Base-by-base conservation (phyloP, 2,888 invertebrate genomes). In the Macaria notata region DNA sequence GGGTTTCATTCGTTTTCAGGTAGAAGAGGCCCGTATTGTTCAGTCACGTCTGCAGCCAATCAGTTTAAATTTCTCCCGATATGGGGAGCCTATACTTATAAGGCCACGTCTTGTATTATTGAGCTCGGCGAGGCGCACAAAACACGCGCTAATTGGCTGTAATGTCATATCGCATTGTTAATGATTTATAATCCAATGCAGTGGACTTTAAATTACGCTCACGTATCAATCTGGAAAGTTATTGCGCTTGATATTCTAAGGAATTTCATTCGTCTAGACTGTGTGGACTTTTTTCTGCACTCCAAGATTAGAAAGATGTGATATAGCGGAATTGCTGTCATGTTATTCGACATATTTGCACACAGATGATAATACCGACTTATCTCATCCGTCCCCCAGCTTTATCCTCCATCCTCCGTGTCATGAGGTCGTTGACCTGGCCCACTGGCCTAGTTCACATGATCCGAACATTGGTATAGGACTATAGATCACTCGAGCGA, bases 41-140 rank as follows among this genome's bases (percentile, higher is more conserved):
- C 81, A 79, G 79, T 84, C 82, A 76, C 74, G 76, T 76, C 74
- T 65, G 69, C 69, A 64, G 70, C 86, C 86, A 86, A 88, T 89
- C 86, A 86, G 86, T 83, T 87, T 87, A 85, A 85, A 86, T 85
- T 86, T 81, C 75, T 65, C 85, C 81, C 77, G 76, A 78, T 84
- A 88, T 75, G 86, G 86, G 64, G 65, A 62, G 50, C 59, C 83
- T 82, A 50, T 85, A n/a, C n/a, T n/a, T n/a, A 79, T 77, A 84
- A 65, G 83, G 83, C 57, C 39, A 62, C 59, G 59, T 65, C 66
- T 75, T 73, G 73, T 78, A 80, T 78, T 81, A 81, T 79, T 74
- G 73, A 76, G 73, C 71, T 65, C 68, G 64, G 61, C 69, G 66
- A 63, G 53, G 69, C 68, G 75, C 72, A 78, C 77, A 76, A 79